Conservation (phyloP, 2,797 vertebrate genomes). For the Mustela erminea region DNA sequence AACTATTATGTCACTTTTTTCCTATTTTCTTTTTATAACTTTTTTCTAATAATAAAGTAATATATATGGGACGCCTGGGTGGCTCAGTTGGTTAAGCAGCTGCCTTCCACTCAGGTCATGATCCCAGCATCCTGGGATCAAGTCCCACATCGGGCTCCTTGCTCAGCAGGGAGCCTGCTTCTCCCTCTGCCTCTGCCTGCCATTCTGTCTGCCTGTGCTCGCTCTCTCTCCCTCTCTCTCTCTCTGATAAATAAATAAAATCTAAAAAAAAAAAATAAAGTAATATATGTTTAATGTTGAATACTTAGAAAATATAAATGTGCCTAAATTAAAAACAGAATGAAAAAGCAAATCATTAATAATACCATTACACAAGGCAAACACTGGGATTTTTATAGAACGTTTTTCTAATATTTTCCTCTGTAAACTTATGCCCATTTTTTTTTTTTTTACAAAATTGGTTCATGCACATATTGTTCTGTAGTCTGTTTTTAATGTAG, state of each 20-base stretch:
- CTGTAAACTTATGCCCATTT: background rate
- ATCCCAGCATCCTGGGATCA: too few species aligned
- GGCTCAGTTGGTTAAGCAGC: too few species aligned
- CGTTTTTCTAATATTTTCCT: background rate
- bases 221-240: too few species aligned
- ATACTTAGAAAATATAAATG: background rate
- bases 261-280: background rate
- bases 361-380: background rate
- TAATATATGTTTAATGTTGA: background rate
- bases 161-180: too few species aligned
- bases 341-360: background rate
- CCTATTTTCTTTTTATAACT: background rate
- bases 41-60: background rate
- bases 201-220: too few species aligned
- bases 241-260: too few species aligned
- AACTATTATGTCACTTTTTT: background rate
- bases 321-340: background rate
- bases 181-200: too few species aligned
- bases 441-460: background rate
- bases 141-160: too few species aligned
- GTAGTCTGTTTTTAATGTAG: slow-evolving; percentile 22
- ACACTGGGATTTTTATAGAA: background rate
- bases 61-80: background rate
- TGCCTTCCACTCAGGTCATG: too few species aligned
- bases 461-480: background rate